Base-by-base conservation (phyloP, 2,113 vertebrate species). In the Perognathus longimembris region DNA sequence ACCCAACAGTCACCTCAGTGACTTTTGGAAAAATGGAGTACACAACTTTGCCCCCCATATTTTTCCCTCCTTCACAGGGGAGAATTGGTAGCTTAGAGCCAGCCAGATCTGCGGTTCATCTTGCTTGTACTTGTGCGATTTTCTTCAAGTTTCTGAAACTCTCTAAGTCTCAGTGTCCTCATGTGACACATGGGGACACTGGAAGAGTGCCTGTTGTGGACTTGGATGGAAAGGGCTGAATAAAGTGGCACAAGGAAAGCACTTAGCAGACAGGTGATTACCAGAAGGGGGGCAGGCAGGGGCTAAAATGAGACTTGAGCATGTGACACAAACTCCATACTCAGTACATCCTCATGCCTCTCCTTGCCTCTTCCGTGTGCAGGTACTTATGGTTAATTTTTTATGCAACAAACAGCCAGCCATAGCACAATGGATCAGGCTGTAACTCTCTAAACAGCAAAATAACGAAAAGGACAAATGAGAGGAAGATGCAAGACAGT, bases 321-420 rank as follows among this genome's bases (percentile, higher is more conserved):
- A 70, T 61, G 85, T 59, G 21, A 17, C 20, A 17, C 57, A 17
- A 59, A 22, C 57, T 22, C 20, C 15, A 22, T 59, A 4, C 89
- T 89, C 71, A 7, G 4, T 63, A 34, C 45, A 11, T 90, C 85
- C 74, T 30, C 73, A 75, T 0, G 30, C 61, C 38, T 90, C 91
- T 50, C 77, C 71, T 91, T n/a, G 38, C 63, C 42, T 89, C 59
- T 70, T 85, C 81, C 57, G 66, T 42, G 76, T 30, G 24, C 32
- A 74, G 57, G 85, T 50, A 71, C 32, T 87, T 80, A 69, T 11
- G 59, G 78, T 74, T 93, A 57, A 75, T 83, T 82, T 93, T 80
- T 93, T 54, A 84, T 69, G 66, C 1, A 1, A 32, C 22, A 18
- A 76, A 20, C 69, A 84, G 66, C 38, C 61, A 38, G 6, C 1